These are phyloP conservation scores for Eupithecia dodoneata DNA, from an alignment of 2,888 invertebrate species.

Conservation along the genomic window DNA sequence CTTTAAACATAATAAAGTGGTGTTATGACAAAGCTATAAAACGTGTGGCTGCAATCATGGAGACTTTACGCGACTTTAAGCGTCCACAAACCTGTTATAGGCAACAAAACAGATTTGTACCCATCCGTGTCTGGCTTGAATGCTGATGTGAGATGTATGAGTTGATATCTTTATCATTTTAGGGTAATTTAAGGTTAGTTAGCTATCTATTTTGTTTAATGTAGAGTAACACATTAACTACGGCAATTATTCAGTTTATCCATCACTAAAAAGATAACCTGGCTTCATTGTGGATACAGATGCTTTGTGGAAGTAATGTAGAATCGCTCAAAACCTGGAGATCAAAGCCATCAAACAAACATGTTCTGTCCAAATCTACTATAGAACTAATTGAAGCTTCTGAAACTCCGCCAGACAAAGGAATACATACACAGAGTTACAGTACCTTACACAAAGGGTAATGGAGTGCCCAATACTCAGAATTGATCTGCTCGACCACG, in stretches of 20 bases:
- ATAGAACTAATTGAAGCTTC: not conserved
- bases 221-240: not conserved
- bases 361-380: not conserved
- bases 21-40: slow-evolving; percentile 22
- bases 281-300: not conserved
- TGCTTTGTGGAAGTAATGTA: not conserved
- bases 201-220: not conserved
- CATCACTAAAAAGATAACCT: not conserved
- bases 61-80: slow-evolving; percentile 24
- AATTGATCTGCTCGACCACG: not conserved
- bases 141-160: not conserved
- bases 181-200: not conserved
- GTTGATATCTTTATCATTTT: not conserved
- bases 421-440: not conserved
- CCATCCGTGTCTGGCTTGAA: not conserved
- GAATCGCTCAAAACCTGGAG: not conserved
- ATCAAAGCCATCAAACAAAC: not conserved
- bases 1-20: slow-evolving; percentile 19
- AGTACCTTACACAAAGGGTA: not conserved
- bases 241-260: not conserved
- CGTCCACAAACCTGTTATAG: slow-evolving; percentile 23
- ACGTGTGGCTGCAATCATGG: slow-evolving; percentile 22
- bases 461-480: not conserved
- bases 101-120: slow-evolving; percentile 15
- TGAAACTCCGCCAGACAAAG: not conserved